phyloP scores from a whole-genome alignment of 2,888 invertebrate species.

The Plagiodera versicolora region DNA sequence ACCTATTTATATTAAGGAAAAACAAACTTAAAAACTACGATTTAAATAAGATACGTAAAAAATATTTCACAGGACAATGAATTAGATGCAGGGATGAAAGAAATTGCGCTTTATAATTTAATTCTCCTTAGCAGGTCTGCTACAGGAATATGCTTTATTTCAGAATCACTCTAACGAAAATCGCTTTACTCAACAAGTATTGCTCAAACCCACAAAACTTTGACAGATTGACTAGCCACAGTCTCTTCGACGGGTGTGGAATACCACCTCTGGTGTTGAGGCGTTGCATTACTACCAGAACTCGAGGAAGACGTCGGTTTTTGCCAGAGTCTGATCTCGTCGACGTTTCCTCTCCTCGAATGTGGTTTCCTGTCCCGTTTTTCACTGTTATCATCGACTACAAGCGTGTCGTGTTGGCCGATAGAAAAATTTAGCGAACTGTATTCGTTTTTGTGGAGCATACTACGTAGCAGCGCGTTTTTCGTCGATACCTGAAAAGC shows the following conservation, averaged over 20 bases:
- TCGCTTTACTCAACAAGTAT: too few species aligned
- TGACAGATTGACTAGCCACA: conserved; percentile 37
- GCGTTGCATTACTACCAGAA: neutral
- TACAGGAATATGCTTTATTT: too few species aligned
- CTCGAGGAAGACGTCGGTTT: conserved; percentile 34
- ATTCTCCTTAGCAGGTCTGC: too few species aligned
- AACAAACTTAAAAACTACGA: neutral
- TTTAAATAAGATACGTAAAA: neutral
- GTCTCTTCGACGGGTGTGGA: conserved; percentile 45
- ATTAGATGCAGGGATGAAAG: neutral
- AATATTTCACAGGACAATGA: neutral
- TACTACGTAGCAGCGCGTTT: conserved; percentile 45
- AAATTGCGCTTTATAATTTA: too few species aligned
- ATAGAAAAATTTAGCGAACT: conserved; percentile 26
- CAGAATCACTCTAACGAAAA: too few species aligned
- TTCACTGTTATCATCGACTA: conserved; percentile 7
- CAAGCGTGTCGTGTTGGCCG: conserved; percentile 8
- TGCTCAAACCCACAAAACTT: conserved; percentile 51
- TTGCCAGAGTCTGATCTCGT: conserved; percentile 48
- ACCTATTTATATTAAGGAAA: neutral
- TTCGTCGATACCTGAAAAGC: conserved; percentile 40
- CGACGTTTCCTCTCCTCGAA: conserved; percentile 20
- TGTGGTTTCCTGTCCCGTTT: conserved; percentile 6
- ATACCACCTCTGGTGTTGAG: conserved; percentile 48
- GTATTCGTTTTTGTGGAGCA: conserved; percentile 43